Base-by-base conservation (phyloP, 2,797 vertebrate species). In the Hoplostethus atlanticus region DNA sequence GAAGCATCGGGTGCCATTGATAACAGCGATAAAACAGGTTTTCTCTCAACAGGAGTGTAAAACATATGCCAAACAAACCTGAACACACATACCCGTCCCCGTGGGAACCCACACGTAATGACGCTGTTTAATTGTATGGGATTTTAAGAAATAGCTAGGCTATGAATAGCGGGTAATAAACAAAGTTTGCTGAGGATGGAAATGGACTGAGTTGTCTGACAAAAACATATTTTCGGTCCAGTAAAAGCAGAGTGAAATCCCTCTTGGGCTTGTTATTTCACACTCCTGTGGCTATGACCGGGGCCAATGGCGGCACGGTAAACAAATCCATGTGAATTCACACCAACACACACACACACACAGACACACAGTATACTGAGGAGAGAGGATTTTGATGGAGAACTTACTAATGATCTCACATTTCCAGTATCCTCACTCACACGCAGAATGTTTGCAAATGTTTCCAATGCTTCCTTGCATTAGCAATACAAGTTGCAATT, bases 231-330 rank as follows among this genome's bases (percentile, higher is more conserved):
- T 91, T 90, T 89, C 77, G 85, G 88, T 81, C 89, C 86, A 86
- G 85, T 68, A 87, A 93, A 92, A 78, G 86, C 86, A 64, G 31
- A 63, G 63, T 81, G 91, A 92, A 94, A 93, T 95, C 94, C 94
- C 94, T 88, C 92, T 91, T 92, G 93, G 93, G 94, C 94, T 95
- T 95, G 93, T 96, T 95, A 96, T 95, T 94, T 94, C 92, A 93
- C 94, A 94, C 92, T 94, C 94, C 94, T 86, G 93, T 87, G 91
- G 95, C 86, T 94, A 80, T 76, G 68, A 69, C 87, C 83, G 84
- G 81, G 87, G 85, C 82, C 68, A 73, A 84, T 69, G 69, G 83
- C 90, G 84, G 80, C 72, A 81, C 61, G 30, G 82, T 91, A 91
- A 92, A 93, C 85, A 89, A 89, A 88, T 88, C 87, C 84, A 74